These are phyloP conservation scores for Pseudorectes ferrugineus DNA, from an alignment of 2,113 vertebrate species.

Conservation along the genomic window DNA sequence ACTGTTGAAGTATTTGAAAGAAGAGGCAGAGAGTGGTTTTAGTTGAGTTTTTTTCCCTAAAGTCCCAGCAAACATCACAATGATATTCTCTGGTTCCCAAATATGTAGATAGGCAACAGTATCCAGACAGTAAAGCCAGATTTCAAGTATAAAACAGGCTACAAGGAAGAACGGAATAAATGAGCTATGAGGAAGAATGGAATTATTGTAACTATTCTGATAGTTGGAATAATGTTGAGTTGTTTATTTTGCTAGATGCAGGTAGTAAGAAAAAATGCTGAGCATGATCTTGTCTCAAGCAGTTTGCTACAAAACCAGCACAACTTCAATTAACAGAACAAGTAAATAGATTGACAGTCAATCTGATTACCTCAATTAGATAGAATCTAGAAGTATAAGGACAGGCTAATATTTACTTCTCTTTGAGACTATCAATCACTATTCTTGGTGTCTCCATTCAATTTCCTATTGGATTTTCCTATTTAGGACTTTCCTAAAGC, in stretches of 20 bases:
- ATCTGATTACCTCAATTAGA: background rate
- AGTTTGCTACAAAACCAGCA: background rate
- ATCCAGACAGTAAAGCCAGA: background rate
- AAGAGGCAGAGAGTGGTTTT: background rate
- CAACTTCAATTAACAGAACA: background rate
- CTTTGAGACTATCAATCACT: background rate
- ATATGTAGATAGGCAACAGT: background rate
- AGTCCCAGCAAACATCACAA: background rate
- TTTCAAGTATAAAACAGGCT: background rate
- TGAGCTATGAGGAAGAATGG: background rate
- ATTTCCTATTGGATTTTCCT: background rate
- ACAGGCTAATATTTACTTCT: background rate
- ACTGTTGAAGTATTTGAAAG: background rate
- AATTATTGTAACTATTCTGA: background rate
- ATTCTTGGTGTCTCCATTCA: background rate
- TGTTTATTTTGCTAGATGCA: background rate
- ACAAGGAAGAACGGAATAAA: background rate
- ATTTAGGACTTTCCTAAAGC: background rate
- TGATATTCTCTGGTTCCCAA: background rate
- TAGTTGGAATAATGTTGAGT: background rate
- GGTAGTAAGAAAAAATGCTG: background rate
- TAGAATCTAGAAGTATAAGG: background rate
- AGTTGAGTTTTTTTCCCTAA: background rate
- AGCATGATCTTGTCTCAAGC: background rate
- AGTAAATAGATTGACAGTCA: background rate